These are phyloP conservation scores for Rhinophrynus dorsalis DNA, from an alignment of 2,797 vertebrate species.

Conservation along the genomic window DNA sequence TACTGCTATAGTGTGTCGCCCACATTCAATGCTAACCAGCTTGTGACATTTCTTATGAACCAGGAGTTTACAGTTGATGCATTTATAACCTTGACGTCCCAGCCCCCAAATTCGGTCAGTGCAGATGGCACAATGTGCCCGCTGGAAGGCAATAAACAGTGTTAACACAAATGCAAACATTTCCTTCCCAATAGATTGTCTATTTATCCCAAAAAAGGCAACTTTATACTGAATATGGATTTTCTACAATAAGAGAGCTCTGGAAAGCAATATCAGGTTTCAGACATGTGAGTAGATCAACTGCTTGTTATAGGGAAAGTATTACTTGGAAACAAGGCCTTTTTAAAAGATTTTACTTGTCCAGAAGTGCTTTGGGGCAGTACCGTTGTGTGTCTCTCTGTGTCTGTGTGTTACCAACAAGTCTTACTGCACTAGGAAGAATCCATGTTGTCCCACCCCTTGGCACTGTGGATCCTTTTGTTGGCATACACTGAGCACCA, in stretches of 20 bases:
- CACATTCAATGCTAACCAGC: slow-evolving; percentile 88
- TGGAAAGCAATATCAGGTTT: too few species aligned
- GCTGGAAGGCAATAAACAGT: slow-evolving; percentile 65
- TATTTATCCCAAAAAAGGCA: background rate
- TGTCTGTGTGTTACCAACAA: too few species aligned
- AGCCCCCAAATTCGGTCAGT: slow-evolving; percentile 97
- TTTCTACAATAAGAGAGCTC: slow-evolving; percentile 23
- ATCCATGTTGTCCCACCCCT: too few species aligned
- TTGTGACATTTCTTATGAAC: slow-evolving; percentile 99
- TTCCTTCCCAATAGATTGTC: slow-evolving; percentile 11
- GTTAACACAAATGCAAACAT: slow-evolving; percentile 7
- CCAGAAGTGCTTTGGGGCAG: too few species aligned
- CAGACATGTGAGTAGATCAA: too few species aligned
- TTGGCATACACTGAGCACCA: too few species aligned
- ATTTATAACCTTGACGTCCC: slow-evolving; percentile 96
- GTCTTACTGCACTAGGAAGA: too few species aligned
- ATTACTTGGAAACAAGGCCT: too few species aligned
- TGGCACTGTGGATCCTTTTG: too few species aligned
- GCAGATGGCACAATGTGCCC: slow-evolving; percentile 97
- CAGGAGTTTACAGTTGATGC: slow-evolving; percentile 96
- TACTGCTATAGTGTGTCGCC: slow-evolving; percentile 75
- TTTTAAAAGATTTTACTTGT: too few species aligned
- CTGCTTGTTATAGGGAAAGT: too few species aligned
- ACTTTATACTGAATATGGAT: background rate
- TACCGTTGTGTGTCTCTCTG: too few species aligned